A percentile compares a stretch with the other conserved stretches of the same genome.
Evolutionary conservation across 2,797 vertebrate genomes (phyloP).

Genomic region (Crax fasciolata): DNA sequence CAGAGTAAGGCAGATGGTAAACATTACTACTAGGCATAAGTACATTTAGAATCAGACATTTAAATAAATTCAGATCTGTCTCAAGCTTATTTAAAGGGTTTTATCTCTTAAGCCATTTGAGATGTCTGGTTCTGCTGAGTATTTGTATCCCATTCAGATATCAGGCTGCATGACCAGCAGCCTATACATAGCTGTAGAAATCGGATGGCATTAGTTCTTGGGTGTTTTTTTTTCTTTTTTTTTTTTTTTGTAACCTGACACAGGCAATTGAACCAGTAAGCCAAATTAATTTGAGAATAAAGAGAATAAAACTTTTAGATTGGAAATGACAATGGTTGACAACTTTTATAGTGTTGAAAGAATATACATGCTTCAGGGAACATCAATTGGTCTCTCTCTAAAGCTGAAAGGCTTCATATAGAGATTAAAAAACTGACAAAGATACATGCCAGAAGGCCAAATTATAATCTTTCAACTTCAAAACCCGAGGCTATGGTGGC

Average conservation of each 20-base stretch:
- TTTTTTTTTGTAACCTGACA: constrained; percentile 46
- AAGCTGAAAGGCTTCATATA: constrained; percentile 59
- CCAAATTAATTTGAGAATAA: constrained; percentile 73
- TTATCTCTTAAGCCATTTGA: constrained; percentile 83
- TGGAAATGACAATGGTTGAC: constrained; percentile 48
- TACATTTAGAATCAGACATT: constrained; percentile 88
- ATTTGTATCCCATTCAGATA: constrained; percentile 69
- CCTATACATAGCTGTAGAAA: constrained; percentile 58
- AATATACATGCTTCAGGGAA: constrained; percentile 63
- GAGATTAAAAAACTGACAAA: constrained; percentile 78
- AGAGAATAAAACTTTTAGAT: constrained; percentile 57
- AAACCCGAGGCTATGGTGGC: constrained; percentile 69
- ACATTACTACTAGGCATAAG: constrained; percentile 85
- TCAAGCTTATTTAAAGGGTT: constrained; percentile 90
- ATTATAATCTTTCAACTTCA: constrained; percentile 76
- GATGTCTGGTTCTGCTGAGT: constrained; percentile 81
- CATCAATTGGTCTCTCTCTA: constrained; percentile 52
- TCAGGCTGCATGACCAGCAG: constrained; percentile 21
- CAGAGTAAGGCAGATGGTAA: constrained; percentile 88
- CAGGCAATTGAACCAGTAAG: constrained; percentile 58
- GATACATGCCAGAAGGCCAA: constrained; percentile 68
- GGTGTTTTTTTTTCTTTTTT: neutral
- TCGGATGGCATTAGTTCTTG: constrained; percentile 62
- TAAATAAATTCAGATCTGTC: constrained; percentile 89
- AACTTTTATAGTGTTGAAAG: constrained; percentile 57